Evolutionary conservation across 2,797 vertebrate species (phyloP).

Genomic region (Enteromius mattozi): DNA sequence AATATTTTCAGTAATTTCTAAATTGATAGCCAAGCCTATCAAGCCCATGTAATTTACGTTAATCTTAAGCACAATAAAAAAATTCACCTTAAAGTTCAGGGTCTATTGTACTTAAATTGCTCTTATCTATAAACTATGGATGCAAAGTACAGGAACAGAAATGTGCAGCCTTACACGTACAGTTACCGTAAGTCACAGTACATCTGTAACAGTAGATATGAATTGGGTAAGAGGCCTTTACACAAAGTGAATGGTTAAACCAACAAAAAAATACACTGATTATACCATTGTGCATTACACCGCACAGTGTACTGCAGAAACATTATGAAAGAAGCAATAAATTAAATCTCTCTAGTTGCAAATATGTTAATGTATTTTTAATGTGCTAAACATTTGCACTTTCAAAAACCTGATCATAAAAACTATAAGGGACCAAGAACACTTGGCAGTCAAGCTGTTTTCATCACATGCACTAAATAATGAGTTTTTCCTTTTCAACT

Average conservation of each 20-base stretch:
- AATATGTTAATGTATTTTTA: slow-evolving; percentile 21
- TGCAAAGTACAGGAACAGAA: slow-evolving; percentile 40
- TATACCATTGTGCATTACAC: background rate
- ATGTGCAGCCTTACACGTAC: background rate
- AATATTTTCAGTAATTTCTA: background rate
- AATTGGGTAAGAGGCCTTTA: background rate
- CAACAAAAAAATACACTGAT: background rate
- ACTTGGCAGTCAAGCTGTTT: background rate
- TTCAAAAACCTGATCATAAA: background rate
- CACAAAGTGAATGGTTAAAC: background rate
- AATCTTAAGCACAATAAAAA: too few relatives aligned
- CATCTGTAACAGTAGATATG: slow-evolving; percentile 22
- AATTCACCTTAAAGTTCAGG: background rate
- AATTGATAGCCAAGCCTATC: background rate
- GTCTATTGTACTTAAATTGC: slow-evolving; percentile 13
- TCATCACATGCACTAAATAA: slow-evolving; percentile 1
- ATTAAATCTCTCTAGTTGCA: background rate
- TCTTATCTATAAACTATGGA: slow-evolving; percentile 41
- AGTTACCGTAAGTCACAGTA: background rate
- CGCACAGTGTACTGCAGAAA: background rate
- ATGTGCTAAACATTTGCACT: slow-evolving; percentile 8
- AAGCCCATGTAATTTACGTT: too few relatives aligned
- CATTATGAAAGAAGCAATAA: background rate
- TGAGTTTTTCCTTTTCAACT: background rate
- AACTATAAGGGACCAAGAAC: background rate